Evolutionary conservation across 2,888 invertebrate species (phyloP).

Genomic region (Zhuqinia jingwanae): DNA sequence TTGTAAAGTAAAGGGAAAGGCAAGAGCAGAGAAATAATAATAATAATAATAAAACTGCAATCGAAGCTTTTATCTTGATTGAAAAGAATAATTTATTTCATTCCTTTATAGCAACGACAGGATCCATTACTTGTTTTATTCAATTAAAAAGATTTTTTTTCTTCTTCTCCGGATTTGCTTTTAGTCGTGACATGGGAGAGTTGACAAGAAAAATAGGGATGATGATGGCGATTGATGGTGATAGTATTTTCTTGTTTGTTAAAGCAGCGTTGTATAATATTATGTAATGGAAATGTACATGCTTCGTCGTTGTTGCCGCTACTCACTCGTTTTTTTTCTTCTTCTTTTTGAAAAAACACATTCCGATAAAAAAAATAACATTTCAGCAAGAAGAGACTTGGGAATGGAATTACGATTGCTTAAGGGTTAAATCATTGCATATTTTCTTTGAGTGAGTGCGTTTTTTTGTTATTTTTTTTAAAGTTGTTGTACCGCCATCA

Average conservation of each 20-base stretch:
- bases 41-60: slow-evolving; percentile 51
- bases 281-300: too few species aligned
- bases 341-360: slow-evolving; percentile 10
- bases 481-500: too few species aligned
- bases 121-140: slow-evolving; percentile 59
- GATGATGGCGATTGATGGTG: background rate
- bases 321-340: background rate
- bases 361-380: slow-evolving; percentile 9
- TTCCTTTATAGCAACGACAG: slow-evolving; percentile 34
- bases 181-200: slow-evolving; percentile 40
- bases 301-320: too few species aligned
- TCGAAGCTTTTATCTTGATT: slow-evolving; percentile 69
- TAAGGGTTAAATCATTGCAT: slow-evolving; percentile 16
- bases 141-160: slow-evolving; percentile 62
- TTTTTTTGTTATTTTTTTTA: slow-evolving; percentile 26
- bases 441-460: too few species aligned
- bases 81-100: slow-evolving; percentile 65
- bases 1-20: background rate
- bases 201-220: slow-evolving; percentile 20
- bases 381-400: too few species aligned
- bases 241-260: background rate
- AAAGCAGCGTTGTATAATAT: too few species aligned
- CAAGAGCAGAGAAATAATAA: too few species aligned
- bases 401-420: too few species aligned
- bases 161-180: slow-evolving; percentile 32